Conservation (phyloP, 2,113 vertebrate species). For the Microtus pennsylvanicus region DNA sequence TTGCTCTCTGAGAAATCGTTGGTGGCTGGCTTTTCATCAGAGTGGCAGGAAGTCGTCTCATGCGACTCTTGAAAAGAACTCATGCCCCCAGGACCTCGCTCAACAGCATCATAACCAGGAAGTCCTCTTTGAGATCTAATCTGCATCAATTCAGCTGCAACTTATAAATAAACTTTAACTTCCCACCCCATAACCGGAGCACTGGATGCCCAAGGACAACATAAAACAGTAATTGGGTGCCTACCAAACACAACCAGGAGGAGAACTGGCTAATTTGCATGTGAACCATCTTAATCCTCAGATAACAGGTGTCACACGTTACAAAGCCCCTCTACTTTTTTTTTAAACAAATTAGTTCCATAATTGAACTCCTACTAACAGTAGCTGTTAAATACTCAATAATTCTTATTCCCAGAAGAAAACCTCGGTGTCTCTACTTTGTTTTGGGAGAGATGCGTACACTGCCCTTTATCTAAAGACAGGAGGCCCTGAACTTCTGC, state of each 20-base stretch:
- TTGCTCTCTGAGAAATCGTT: not conserved
- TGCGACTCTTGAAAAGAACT: constrained; percentile 61
- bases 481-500: constrained; percentile 8
- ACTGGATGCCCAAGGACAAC: not conserved
- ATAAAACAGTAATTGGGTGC: constrained; percentile 55
- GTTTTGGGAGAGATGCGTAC: constrained; percentile 24
- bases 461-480: constrained; percentile 53
- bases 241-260: not conserved
- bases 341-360: constrained; percentile 37
- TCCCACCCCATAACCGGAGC: constrained; percentile 37
- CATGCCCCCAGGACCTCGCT: constrained; percentile 5
- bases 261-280: constrained; percentile 40
- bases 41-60: constrained; percentile 35
- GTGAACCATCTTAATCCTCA: constrained; percentile 37
- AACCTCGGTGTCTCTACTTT: constrained; percentile 49
- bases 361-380: constrained; percentile 69
- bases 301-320: constrained; percentile 43
- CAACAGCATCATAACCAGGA: constrained; percentile 70
- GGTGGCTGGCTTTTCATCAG: not conserved
- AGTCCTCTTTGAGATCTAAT: constrained; percentile 71
- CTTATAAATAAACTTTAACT: constrained; percentile 68
- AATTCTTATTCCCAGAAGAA: constrained; percentile 68
- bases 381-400: constrained; percentile 58
- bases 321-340: constrained; percentile 15
- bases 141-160: constrained; percentile 46